Base-by-base conservation (phyloP, 2,888 invertebrate species). In the Lycophotia porphyrea region DNA sequence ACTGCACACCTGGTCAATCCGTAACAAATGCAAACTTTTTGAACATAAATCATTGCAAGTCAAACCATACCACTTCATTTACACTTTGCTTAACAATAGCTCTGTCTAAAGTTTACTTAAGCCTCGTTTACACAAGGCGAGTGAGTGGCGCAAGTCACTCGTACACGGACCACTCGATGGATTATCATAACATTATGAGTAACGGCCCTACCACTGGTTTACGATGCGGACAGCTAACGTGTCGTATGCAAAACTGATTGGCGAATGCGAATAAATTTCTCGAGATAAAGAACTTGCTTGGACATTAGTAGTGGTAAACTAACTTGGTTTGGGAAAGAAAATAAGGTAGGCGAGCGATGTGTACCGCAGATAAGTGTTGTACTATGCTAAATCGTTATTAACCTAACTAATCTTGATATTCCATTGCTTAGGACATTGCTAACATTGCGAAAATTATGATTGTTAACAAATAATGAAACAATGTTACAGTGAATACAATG, bases 151-250 rank as follows among this genome's bases (percentile, higher is more conserved):
- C 89, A 83, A 86, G 85, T 88, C 85, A 88, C 89, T 88, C 84
- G 88, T 78, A 83, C 82, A 87, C 87, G 84, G 75, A 78, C 80
- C 77, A 85, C 84, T 88, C 88, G 82, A 86, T 83, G 87, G 87
- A 89, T 89, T 89, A 89, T 89, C 89, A 89, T 89, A 89, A 89
- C 88, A 88, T 88, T 87, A 88, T 88, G 88, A 88, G 84, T 88
- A 88, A 88, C 88, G 88, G 88, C 86, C 80, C 64, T 83, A 86
- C 88, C 87, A 87, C 80, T 86, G 88, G 88, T 88, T 88, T 88
- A 88, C 88, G 87, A 84, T 76, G 82, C 82, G 52, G 76, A 78
- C 64, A 69, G 66, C 72, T 74, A 82, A 85, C 87, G 87, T 88
- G 88, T 88, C 85, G 87, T 88, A 88, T 88, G 88, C 88, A 88